These are phyloP conservation scores for Lamellibrachia luymesi DNA, from an alignment of 1,140 invertebrate genomes.

Conservation along the genomic window DNA sequence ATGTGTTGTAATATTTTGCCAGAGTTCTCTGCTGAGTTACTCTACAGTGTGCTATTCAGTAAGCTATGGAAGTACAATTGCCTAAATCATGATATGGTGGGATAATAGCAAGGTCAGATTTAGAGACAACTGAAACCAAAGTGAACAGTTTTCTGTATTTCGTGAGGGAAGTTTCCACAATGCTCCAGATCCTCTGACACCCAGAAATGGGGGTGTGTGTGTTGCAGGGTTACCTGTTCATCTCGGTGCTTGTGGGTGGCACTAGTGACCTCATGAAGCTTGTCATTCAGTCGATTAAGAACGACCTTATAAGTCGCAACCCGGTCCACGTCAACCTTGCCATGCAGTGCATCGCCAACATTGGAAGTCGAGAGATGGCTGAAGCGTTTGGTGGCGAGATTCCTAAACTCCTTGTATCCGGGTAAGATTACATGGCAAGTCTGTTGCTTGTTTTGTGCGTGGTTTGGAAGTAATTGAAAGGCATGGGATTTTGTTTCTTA, in stretches of 20 bases:
- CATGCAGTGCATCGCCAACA: conserved; percentile 99
- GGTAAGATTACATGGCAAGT: conserved; percentile 59
- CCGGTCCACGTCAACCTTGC: conserved; percentile 98
- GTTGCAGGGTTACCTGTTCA: conserved; percentile 92
- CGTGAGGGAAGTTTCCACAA: background rate
- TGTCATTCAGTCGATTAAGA: conserved; percentile 99
- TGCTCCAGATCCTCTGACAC: background rate
- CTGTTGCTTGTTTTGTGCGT: background rate
- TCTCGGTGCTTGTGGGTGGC: conserved; percentile 98
- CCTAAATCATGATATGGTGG: too few species aligned
- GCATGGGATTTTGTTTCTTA: too few species aligned
- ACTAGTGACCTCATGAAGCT: conserved; percentile 99
- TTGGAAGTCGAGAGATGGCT: conserved; percentile 99
- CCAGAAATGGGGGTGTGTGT: background rate
- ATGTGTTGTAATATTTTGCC: too few species aligned
- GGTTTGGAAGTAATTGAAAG: background rate
- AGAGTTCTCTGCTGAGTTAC: too few species aligned
- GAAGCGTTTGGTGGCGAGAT: conserved; percentile 98
- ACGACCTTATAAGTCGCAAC: conserved; percentile 94
- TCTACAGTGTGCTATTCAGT: too few species aligned
- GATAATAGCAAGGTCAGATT: too few species aligned
- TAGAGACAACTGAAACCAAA: too few species aligned
- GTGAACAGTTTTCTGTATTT: too few species aligned
- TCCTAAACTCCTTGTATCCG: conserved; percentile 95
- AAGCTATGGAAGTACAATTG: too few species aligned